These are phyloP conservation scores for Rhagonycha fulva DNA, from an alignment of 2,888 invertebrate species.

Conservation along the genomic window DNA sequence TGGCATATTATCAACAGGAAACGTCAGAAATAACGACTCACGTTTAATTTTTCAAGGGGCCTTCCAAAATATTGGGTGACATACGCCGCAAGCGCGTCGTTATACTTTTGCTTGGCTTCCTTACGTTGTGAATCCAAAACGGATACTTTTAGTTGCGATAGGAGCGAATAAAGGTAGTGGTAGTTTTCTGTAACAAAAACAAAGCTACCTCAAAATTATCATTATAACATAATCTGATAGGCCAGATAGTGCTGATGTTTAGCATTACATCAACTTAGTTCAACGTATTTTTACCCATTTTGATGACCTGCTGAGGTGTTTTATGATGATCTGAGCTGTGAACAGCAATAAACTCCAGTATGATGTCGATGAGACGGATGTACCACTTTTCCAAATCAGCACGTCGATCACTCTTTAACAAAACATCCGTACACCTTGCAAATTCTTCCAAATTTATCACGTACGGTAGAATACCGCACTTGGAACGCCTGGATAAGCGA, in stretches of 20 bases:
- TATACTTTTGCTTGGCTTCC: slow-evolving; percentile 88
- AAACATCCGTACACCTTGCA: slow-evolving; percentile 82
- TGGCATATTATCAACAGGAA: not conserved
- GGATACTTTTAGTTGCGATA: slow-evolving; percentile 87
- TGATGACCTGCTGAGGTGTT: slow-evolving; percentile 89
- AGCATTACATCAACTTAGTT: too few relatives aligned
- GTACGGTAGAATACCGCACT: slow-evolving; percentile 89
- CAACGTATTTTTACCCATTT: slow-evolving; percentile 67
- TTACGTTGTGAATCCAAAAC: slow-evolving; percentile 86
- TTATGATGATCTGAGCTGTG: slow-evolving; percentile 86
- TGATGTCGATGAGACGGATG: slow-evolving; percentile 75
- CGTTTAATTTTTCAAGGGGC: slow-evolving; percentile 88
- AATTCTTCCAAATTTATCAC: slow-evolving; percentile 90
- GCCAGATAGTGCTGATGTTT: too few relatives aligned
- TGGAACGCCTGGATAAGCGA: slow-evolving; percentile 72
- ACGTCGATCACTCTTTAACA: slow-evolving; percentile 86
- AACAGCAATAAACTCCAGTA: slow-evolving; percentile 79
- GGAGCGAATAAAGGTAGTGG: slow-evolving; percentile 85
- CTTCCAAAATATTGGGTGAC: slow-evolving; percentile 94
- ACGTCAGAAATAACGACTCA: slow-evolving; percentile 52
- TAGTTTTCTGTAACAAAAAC: slow-evolving; percentile 77
- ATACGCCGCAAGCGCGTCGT: slow-evolving; percentile 87
- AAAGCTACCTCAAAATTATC: not conserved
- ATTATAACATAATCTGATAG: too few relatives aligned
- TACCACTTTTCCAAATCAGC: slow-evolving; percentile 94